Evolutionary conservation across 1,140 invertebrate species (phyloP), one percentile per base, ranked within the genome.

Genomic region (Caenorhabditis brenneri): DNA sequence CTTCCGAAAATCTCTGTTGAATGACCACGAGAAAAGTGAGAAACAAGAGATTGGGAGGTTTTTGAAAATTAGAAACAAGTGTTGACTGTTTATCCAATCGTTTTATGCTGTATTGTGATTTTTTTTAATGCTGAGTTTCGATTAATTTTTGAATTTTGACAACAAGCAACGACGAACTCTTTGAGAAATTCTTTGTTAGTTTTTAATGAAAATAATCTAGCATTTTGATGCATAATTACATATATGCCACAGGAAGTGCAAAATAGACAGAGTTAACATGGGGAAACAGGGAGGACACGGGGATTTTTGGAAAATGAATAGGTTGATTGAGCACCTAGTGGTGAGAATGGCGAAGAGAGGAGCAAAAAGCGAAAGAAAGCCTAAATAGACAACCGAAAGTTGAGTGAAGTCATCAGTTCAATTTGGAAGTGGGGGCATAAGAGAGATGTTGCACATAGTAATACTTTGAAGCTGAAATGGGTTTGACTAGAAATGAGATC

Each of bases 381-480:
- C 58, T 51, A 51, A 51, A 42, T 55, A 65, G 31, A 27, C 15
- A 19, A 65, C n/a, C 65, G 65, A 42, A 22, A 24, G 65, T 42
- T n/a, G 19, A 36, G 6, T n/a, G 24, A 10, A 15, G 12, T 39
- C n/a, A 42, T 74, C 65, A 24, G 22, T 6, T 42, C 39, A 42
- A 6, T 42, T 12, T 3, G 31, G 33, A 5, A 65, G 5, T 36
- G 58, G 58, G 31, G 36, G 65, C 19, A 10, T 74, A n/a, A n/a
- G 65, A 74, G 65, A 74, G 65, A 74, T 31, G 36, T 74, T 10
- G 27, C 7, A 74, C n/a, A n/a, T 9, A 42, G 9, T 42, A 74
- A 74, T 74, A 74, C 65, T 74, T 42, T 74, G 65, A 74, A 74
- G 65, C 65, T 74, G 65, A 74, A 74, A 74, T 74, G 33, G 65